A percentile compares a stretch with the other conserved stretches of the same genome.
Evolutionary conservation across 2,888 invertebrate genomes (phyloP).

Genomic region (Miltochrista miniata): DNA sequence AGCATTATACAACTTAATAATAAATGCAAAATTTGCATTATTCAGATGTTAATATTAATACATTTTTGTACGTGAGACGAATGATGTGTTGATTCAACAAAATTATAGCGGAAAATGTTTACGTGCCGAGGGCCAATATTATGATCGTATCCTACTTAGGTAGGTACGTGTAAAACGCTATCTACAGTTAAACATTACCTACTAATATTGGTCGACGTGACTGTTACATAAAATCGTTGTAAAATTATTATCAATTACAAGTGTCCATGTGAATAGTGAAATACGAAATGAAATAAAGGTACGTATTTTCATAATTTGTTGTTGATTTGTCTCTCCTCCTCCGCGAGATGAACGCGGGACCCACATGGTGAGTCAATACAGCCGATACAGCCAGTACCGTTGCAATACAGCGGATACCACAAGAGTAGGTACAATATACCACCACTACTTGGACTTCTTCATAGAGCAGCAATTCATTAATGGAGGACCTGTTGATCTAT

Average conservation of each 20-base stretch:
- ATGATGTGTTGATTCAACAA: slow-evolving; percentile 73
- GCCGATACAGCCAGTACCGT: too few relatives aligned
- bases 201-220: slow-evolving; percentile 12
- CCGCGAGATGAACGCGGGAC: too few relatives aligned
- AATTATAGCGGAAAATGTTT: slow-evolving; percentile 65
- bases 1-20: slow-evolving; percentile 1
- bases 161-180: slow-evolving; percentile 19
- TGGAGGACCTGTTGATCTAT: too few relatives aligned
- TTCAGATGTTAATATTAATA: slow-evolving; percentile 37
- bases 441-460: too few relatives aligned
- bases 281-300: slow-evolving; percentile 24
- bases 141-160: slow-evolving; percentile 14
- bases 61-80: slow-evolving; percentile 69
- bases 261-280: not conserved
- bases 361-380: too few relatives aligned
- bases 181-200: slow-evolving; percentile 34
- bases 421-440: too few relatives aligned
- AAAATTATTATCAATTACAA: not conserved
- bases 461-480: too few relatives aligned
- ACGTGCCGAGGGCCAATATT: slow-evolving; percentile 51
- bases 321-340: too few relatives aligned
- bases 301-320: slow-evolving; percentile 17
- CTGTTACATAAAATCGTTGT: not conserved
- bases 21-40: slow-evolving; percentile 33
- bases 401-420: too few relatives aligned